These are phyloP conservation scores for Melanotaenia maccullochi DNA, from an alignment of 2,797 vertebrate species.

Conservation along the genomic window DNA sequence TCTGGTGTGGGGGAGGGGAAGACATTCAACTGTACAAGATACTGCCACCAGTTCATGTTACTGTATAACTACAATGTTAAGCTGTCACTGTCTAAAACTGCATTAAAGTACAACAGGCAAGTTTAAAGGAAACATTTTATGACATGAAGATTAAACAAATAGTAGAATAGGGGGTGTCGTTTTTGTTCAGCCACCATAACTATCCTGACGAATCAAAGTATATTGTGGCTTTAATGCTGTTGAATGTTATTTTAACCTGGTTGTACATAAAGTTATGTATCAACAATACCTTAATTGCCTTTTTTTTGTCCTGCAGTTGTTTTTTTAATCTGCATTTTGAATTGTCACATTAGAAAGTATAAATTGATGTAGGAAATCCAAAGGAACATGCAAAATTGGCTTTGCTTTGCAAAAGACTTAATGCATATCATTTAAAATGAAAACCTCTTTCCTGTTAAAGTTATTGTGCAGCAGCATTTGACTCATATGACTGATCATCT, in stretches of 20 bases:
- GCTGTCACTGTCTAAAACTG: conserved; percentile 11
- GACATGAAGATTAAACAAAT: conserved; percentile 7
- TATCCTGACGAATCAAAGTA: conserved; percentile 32
- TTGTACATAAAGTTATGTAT: conserved; percentile 33
- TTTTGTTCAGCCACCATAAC: neutral
- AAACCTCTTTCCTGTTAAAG: neutral
- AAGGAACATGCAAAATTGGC: neutral
- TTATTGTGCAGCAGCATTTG: neutral
- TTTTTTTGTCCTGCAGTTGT: conserved; percentile 25
- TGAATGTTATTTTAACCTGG: conserved; percentile 21
- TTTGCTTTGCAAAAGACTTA: neutral
- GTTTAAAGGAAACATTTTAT: conserved; percentile 1
- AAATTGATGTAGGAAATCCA: neutral
- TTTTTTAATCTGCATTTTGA: neutral
- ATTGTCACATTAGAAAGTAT: neutral
- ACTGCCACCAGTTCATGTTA: conserved; percentile 61
- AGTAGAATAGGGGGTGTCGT: conserved; percentile 17
- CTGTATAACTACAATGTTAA: conserved; percentile 54
- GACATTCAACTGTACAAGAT: conserved; percentile 64
- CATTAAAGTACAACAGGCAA: conserved; percentile 5
- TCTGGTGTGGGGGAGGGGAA: conserved; percentile 70
- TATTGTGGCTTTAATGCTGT: conserved; percentile 19
- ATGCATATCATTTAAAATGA: neutral
- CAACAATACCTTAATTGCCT: conserved; percentile 32
- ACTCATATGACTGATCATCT: neutral